Percentiles rank a stretch among this genome's conserved stretches.
Evolutionary conservation across 2,888 invertebrate species (phyloP).

Genomic region (Chymomyza procnemis): DNA sequence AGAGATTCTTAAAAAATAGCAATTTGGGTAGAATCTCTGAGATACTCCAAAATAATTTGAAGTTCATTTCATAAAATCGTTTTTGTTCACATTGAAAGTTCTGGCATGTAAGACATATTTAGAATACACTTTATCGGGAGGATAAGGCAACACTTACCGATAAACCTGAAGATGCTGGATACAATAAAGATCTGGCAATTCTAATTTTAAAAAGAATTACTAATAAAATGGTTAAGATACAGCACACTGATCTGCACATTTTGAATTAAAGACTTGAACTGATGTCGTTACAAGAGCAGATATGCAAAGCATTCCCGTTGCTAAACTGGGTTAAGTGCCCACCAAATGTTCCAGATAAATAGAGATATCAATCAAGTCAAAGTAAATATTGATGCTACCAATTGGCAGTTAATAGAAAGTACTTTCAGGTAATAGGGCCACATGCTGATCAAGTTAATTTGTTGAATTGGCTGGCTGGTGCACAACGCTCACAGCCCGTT

Average conservation of each 20-base stretch:
- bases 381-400: conserved; percentile 50
- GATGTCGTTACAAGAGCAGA: conserved; percentile 26
- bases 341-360: conserved; percentile 43
- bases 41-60: no score
- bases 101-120: no score
- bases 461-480: not conserved
- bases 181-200: conserved; percentile 36
- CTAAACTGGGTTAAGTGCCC: conserved; percentile 37
- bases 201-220: not conserved
- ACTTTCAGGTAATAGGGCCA: not conserved
- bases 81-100: no score
- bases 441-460: not conserved
- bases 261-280: conserved; percentile 34
- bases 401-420: conserved; percentile 31
- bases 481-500: not conserved
- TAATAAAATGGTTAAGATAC: conserved; percentile 6
- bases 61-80: no score
- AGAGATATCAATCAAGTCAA: conserved; percentile 49
- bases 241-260: conserved; percentile 20
- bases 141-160: conserved; percentile 41
- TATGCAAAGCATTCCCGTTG: conserved; percentile 25
- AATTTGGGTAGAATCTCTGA: no score
- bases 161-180: conserved; percentile 52
- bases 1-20: no score
- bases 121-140: no score